phyloP scores from a whole-genome alignment of 2,113 vertebrate species.

The Pyxicephalus adspersus region DNA sequence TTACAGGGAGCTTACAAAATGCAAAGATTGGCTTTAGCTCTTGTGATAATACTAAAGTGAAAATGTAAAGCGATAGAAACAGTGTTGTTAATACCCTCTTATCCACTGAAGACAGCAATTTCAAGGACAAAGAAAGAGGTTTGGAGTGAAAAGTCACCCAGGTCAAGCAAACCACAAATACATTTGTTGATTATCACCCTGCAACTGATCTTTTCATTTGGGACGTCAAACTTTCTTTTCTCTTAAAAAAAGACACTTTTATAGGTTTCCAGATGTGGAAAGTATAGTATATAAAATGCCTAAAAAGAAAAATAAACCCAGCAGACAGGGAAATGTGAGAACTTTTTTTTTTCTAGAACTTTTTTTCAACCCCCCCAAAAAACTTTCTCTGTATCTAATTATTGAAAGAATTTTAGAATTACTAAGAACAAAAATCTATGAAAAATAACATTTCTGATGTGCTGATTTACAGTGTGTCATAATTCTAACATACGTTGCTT shows the following conservation, averaged over 20 bases:
- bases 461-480: too few relatives aligned
- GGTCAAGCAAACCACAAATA: conserved; percentile 33
- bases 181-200: conserved; percentile 43
- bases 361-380: conserved; percentile 2
- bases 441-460: background rate
- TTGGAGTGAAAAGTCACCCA: conserved; percentile 9
- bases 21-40: background rate
- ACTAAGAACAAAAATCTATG: too few relatives aligned
- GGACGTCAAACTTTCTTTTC: conserved; percentile 43
- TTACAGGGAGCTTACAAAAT: background rate
- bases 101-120: conserved; percentile 23
- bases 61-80: background rate
- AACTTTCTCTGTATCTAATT: conserved; percentile 45
- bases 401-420: conserved; percentile 47
- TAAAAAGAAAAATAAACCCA: conserved; percentile 53
- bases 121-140: background rate
- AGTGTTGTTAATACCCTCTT: background rate
- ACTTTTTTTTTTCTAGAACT: conserved; percentile 37
- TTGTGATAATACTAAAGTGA: background rate
- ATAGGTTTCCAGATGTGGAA: conserved; percentile 51
- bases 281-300: conserved; percentile 38
- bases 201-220: conserved; percentile 44
- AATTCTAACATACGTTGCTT: too few relatives aligned
- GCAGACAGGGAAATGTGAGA: conserved; percentile 52
- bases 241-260: conserved; percentile 39